Evolutionary conservation across 30 jellyfish, hydroid and myxozoan species (phyloP).

Genomic region (Aurelia sp.): DNA sequence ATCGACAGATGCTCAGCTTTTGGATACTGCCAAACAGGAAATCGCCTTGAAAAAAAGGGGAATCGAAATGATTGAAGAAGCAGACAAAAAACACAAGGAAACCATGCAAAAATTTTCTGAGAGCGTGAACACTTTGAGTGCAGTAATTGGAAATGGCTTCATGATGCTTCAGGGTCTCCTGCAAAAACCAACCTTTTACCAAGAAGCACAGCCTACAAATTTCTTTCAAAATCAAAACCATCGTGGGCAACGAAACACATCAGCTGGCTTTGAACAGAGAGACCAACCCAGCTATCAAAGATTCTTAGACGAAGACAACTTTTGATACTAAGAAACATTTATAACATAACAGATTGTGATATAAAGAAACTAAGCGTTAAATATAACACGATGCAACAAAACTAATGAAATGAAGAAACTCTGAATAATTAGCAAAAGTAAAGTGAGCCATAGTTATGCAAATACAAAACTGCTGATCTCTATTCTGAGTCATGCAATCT

Average conservation of each 20-base stretch:
- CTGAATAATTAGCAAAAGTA: too few relatives aligned
- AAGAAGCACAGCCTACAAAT: background rate
- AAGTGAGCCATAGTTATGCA: too few relatives aligned
- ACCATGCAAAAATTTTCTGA: background rate
- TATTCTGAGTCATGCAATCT: too few relatives aligned
- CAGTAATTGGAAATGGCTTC: background rate
- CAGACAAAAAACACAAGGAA: background rate
- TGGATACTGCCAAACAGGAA: background rate
- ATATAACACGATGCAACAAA: background rate
- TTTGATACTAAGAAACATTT: background rate
- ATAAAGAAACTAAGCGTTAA: background rate
- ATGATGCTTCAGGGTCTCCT: constrained; percentile 5
- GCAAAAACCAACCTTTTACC: constrained; percentile 1
- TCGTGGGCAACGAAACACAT: background rate
- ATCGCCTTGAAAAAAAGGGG: background rate
- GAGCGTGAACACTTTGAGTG: background rate
- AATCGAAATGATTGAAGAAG: background rate
- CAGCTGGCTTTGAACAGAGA: background rate
- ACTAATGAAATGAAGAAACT: background rate
- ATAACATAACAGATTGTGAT: background rate
- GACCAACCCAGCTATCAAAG: background rate
- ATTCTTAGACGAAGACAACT: background rate
- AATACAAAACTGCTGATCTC: too few relatives aligned
- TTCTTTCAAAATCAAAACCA: background rate
- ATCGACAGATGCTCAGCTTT: background rate